These are phyloP conservation scores for Halictus ligatus DNA, from an alignment of 2,888 invertebrate genomes.

Conservation along the genomic window DNA sequence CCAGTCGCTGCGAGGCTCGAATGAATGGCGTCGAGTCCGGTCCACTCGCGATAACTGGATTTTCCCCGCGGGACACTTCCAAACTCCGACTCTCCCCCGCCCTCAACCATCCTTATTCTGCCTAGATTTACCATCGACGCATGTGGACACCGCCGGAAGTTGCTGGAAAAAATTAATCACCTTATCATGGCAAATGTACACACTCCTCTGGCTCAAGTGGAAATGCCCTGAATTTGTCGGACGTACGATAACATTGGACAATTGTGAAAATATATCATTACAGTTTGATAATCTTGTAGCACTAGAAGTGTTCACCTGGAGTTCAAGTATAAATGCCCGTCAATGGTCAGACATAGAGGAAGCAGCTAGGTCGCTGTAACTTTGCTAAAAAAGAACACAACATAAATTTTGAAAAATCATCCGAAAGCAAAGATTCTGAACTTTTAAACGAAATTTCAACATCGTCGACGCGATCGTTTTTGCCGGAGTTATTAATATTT, in stretches of 20 bases:
- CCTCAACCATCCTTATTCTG: not conserved
- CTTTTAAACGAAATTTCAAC: not conserved
- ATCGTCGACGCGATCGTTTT: not conserved
- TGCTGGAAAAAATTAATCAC: not conserved
- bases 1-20: constrained; percentile 40
- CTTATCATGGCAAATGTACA: not conserved
- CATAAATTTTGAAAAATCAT: not conserved
- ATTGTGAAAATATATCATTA: no score
- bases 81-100: constrained; percentile 35
- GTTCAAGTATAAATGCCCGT: no score
- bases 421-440: not conserved
- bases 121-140: not conserved
- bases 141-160: not conserved
- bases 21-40: constrained; percentile 56
- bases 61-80: constrained; percentile 62
- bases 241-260: not conserved
- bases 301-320: no score
- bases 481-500: not conserved
- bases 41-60: constrained; percentile 67
- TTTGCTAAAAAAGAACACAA: no score
- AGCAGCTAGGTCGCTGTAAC: no score
- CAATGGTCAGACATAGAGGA: no score
- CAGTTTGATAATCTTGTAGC: no score
- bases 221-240: not conserved
- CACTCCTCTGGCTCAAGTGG: not conserved